Base-by-base conservation (phyloP, 2,797 vertebrate genomes). In the Spinus olivaceus region DNA sequence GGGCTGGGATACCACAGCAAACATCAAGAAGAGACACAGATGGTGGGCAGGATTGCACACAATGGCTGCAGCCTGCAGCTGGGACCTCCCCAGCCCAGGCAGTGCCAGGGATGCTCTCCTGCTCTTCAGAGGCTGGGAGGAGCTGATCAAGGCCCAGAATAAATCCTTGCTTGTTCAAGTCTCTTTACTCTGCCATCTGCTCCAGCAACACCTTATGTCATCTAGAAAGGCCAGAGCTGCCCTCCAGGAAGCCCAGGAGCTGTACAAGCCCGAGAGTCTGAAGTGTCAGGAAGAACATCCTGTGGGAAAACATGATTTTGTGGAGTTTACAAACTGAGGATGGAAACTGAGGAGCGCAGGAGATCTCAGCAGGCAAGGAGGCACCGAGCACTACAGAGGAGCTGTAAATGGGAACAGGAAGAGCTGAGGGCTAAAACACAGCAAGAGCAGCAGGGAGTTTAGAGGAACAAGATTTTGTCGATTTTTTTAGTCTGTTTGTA, bases 191-290 rank as follows among this genome's bases (percentile, higher is more conserved):
- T 93, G 71, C 81, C 89, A 81, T 88, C 82, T 95, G 89, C 59
- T 92, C 76, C 72, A 79, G 47, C 50, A 88, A 32, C 65, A 56
- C 76, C 72, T 90, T 67, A 71, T 37, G 24, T 86, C 3, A 0
- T n/a, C 80, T 56, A 51, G 80, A 88, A 96, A 95, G 87, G 82
- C 67, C 82, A 88, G 41, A 94, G 70, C 32, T 92, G 79, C 85
- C 95, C 77, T 96, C 82, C 73, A 90, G 92, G 80, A 94, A 94
- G 72, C 85, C 87, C 80, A 83, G 89, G 32, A 86, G 87, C 8
- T 0, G 59, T 93, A 96, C 70, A 88, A 94, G 89, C 63, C 63
- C 8, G 0, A 77, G 35, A 96, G 82, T 23, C 77, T 84, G 74
- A 88, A 83, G 89, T 41, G 51, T 50, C 14, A 3, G 73, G 50